Percentiles rank a stretch among this genome's conserved stretches.
phyloP scores from a whole-genome alignment of 2,113 vertebrate genomes.

The Uria lomvia region DNA sequence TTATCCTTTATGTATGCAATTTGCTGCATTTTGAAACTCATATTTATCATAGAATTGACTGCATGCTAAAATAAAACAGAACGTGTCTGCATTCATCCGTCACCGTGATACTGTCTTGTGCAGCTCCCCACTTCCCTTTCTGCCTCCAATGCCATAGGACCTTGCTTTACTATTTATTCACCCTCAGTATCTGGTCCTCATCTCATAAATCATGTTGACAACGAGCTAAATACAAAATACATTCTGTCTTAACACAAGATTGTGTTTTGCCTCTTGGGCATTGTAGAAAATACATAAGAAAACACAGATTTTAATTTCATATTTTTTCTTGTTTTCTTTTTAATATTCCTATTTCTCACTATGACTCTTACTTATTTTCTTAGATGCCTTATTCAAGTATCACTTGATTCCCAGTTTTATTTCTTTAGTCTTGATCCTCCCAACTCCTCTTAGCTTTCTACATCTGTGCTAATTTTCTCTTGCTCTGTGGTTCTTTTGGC shows the following conservation, averaged over 20 bases:
- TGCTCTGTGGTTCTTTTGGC: neutral
- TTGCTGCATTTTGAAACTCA: neutral
- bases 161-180: neutral
- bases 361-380: neutral
- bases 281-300: neutral
- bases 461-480: neutral
- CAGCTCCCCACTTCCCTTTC: neutral
- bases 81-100: neutral
- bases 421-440: neutral
- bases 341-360: neutral
- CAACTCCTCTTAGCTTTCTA: neutral
- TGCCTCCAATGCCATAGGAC: neutral
- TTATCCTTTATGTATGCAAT: constrained; percentile 18
- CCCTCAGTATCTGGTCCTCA: neutral
- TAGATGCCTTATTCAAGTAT: neutral
- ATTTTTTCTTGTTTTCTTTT: neutral
- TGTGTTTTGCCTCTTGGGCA: neutral
- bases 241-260: neutral
- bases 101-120: neutral
- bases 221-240: neutral
- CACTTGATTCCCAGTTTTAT: neutral
- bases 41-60: constrained; percentile 10
- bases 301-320: neutral
- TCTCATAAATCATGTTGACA: constrained; percentile 6
- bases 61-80: neutral